Evolutionary conservation across 2,113 vertebrate species (phyloP).

Genomic region (Oryzias melastigma): DNA sequence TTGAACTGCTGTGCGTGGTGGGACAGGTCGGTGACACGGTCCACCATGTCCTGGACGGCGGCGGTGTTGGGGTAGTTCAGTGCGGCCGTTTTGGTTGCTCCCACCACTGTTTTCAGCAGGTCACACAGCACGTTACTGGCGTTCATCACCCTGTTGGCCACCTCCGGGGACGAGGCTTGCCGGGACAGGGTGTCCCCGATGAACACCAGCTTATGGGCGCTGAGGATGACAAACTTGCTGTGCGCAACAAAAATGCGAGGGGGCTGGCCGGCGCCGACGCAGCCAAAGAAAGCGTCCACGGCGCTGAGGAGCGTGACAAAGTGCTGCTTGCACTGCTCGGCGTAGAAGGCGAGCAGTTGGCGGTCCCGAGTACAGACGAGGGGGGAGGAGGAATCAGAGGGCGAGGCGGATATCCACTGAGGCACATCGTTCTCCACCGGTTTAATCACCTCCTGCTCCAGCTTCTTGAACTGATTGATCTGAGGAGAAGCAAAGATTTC

Average conservation of each 20-base stretch:
- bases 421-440: conserved; percentile 94
- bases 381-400: conserved; percentile 37
- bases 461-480: conserved; percentile 91
- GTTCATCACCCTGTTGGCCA: conserved; percentile 89
- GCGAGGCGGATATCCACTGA: conserved; percentile 81
- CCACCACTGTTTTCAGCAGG: conserved; percentile 89
- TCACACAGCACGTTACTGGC: conserved; percentile 93
- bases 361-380: conserved; percentile 78
- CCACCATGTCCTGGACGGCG: conserved; percentile 92
- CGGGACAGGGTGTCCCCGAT: conserved; percentile 91
- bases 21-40: conserved; percentile 88
- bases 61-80: conserved; percentile 89
- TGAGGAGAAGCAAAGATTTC: conserved; percentile 56
- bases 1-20: conserved; percentile 89
- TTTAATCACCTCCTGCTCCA: conserved; percentile 93
- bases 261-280: conserved; percentile 86
- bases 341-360: conserved; percentile 89
- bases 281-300: conserved; percentile 91
- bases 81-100: conserved; percentile 89
- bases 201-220: conserved; percentile 97
- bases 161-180: conserved; percentile 84
- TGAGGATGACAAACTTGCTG: conserved; percentile 96
- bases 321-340: conserved; percentile 91
- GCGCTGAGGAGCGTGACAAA: conserved; percentile 90
- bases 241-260: conserved; percentile 95